Evolutionary conservation across 2,113 vertebrate species (phyloP).

Genomic region (Chaenogobius annularis): DNA sequence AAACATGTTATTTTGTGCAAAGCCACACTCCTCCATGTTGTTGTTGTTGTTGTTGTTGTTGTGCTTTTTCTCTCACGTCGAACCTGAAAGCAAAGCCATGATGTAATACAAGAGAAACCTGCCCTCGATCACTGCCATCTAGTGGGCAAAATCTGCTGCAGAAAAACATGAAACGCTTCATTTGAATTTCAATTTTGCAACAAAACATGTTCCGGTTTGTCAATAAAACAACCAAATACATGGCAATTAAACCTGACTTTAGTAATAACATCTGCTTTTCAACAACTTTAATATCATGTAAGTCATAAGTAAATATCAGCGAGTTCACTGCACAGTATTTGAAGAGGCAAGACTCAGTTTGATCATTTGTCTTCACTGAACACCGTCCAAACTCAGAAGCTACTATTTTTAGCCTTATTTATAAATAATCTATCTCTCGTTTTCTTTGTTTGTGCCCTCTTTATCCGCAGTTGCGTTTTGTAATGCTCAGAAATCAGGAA

Average conservation of each 20-base stretch:
- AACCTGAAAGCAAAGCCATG: conserved; percentile 7
- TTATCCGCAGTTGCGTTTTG: neutral
- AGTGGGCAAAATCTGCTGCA: neutral
- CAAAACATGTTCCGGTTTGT: no score
- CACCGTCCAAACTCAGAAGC: neutral
- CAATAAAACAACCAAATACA: no score
- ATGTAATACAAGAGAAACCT: neutral
- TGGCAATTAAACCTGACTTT: no score
- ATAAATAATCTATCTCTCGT: neutral
- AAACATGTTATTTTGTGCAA: neutral
- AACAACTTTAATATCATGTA: neutral
- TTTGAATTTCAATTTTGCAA: no score
- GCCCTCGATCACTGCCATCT: conserved; percentile 21
- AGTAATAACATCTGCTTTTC: neutral
- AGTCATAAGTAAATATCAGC: neutral
- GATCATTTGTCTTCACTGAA: neutral
- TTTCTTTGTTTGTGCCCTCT: neutral
- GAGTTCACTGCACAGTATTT: neutral
- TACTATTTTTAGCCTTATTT: neutral
- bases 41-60: neutral
- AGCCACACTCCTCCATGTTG: conserved; percentile 27
- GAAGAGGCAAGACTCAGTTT: neutral
- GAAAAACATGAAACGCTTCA: neutral
- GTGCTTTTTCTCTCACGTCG: neutral
- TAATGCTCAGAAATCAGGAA: neutral